These are phyloP conservation scores for Polypedilum pembai DNA, from an alignment of 1,140 invertebrate species.

Conservation along the genomic window DNA sequence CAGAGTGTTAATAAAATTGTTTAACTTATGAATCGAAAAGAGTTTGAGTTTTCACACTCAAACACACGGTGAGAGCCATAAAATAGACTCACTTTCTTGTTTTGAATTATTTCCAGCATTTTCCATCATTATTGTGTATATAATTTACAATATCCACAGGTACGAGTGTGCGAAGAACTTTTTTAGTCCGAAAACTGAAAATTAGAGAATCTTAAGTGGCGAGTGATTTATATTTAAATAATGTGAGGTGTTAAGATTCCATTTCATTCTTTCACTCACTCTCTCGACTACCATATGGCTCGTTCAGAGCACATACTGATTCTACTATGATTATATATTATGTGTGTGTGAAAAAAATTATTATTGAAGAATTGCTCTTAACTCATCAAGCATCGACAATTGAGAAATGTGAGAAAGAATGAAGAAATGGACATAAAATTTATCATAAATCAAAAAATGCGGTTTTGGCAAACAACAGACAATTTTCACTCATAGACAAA, in stretches of 20 bases:
- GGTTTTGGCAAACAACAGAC: too few species aligned
- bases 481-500: too few species aligned
- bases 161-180: constrained; percentile 3
- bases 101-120: not conserved
- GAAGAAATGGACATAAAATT: too few species aligned
- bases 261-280: not conserved
- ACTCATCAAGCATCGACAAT: not conserved
- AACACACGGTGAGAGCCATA: not conserved
- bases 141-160: constrained; percentile 17
- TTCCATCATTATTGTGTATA: constrained; percentile 8
- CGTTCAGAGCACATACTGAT: not conserved
- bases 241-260: constrained; percentile 25
- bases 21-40: not conserved
- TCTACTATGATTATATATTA: not conserved
- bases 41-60: not conserved
- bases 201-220: constrained; percentile 18
- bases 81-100: not conserved
- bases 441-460: too few species aligned
- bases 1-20: not conserved
- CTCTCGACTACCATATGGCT: constrained; percentile 15
- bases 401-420: not conserved
- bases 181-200: not conserved
- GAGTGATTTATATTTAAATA: constrained; percentile 28
- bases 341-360: constrained; percentile 1
- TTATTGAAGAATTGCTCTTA: not conserved